These are phyloP conservation scores for Caenorhabditis wallacei DNA, from an alignment of 2,888 invertebrate species.

Conservation along the genomic window DNA sequence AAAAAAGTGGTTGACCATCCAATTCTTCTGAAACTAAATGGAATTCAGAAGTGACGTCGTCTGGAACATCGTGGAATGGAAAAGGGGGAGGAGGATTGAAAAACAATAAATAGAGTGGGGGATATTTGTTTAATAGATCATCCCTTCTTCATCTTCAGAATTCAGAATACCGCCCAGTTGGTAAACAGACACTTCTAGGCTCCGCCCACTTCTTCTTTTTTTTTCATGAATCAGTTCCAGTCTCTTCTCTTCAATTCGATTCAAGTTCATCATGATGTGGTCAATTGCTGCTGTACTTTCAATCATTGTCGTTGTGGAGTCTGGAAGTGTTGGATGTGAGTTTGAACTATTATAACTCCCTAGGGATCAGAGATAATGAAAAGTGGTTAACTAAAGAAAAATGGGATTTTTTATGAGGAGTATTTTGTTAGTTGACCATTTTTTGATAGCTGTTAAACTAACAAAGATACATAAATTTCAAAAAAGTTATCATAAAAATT, in stretches of 20 bases:
- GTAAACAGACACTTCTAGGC: slow-evolving; percentile 10
- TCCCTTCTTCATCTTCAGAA: slow-evolving; percentile 5
- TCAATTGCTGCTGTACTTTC: slow-evolving; percentile 13
- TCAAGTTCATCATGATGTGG: background rate
- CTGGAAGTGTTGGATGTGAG: slow-evolving; percentile 66
- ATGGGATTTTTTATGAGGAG: background rate
- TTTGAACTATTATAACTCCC: background rate
- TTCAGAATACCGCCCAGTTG: slow-evolving; percentile 23
- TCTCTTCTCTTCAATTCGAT: background rate
- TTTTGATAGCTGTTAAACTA: too few species aligned
- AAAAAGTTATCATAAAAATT: too few species aligned
- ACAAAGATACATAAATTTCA: too few species aligned
- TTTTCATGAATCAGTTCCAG: slow-evolving; percentile 22
- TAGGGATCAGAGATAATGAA: background rate
- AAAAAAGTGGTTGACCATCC: slow-evolving; percentile 8
- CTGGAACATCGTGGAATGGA: background rate
- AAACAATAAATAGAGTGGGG: background rate
- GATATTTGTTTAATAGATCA: slow-evolving; percentile 15
- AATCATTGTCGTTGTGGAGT: slow-evolving; percentile 13
- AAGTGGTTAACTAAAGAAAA: background rate
- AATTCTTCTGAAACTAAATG: background rate
- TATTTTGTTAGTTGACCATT: too few species aligned
- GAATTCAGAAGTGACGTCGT: background rate
- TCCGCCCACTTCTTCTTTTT: slow-evolving; percentile 13
- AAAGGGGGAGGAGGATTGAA: background rate